Evolutionary conservation across 2,797 vertebrate genomes (phyloP).

Genomic region (Ciconia nigra): DNA sequence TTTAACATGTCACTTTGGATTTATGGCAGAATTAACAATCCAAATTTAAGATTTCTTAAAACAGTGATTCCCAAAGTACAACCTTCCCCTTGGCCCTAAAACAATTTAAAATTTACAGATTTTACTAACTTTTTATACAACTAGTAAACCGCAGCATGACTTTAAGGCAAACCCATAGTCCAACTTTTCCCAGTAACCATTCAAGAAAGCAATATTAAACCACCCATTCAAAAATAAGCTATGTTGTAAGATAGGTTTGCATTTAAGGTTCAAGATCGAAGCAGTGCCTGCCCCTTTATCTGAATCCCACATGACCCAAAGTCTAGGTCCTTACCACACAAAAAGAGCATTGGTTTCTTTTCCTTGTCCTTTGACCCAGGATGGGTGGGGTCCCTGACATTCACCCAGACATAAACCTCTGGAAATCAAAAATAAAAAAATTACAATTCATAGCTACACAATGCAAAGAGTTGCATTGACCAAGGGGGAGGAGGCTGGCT

Average conservation of each 20-base stretch:
- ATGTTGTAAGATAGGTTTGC: neutral
- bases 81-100: neutral
- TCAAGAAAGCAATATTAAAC: neutral
- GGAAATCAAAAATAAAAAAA: neutral
- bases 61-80: neutral
- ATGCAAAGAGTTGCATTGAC: neutral
- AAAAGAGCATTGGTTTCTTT: neutral
- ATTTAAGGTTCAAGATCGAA: neutral
- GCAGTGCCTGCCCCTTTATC: neutral
- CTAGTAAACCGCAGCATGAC: neutral
- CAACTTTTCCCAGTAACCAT: neutral
- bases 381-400: neutral
- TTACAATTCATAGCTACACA: neutral
- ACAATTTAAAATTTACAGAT: neutral
- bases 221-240: neutral
- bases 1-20: conserved; percentile 10
- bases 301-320: neutral
- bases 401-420: neutral
- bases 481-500: neutral
- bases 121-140: neutral
- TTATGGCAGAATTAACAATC: neutral
- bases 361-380: neutral
- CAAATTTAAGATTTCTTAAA: conserved; percentile 12
- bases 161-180: neutral
- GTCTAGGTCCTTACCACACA: neutral